phyloP scores from a whole-genome alignment of 2,888 invertebrate genomes.

The Volucella inanis region DNA sequence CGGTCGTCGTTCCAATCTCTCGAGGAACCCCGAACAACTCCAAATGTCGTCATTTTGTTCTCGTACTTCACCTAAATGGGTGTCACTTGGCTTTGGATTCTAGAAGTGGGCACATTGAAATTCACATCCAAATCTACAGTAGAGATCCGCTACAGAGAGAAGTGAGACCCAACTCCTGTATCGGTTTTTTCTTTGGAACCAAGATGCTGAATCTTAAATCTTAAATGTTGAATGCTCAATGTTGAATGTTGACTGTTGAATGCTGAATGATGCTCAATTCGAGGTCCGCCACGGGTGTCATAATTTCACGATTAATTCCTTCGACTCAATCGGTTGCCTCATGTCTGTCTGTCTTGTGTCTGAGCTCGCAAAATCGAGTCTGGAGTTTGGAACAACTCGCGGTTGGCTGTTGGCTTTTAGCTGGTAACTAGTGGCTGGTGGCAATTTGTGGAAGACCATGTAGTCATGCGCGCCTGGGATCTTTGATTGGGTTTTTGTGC shows the following conservation, averaged over 20 bases:
- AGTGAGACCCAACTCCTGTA: slow-evolving; percentile 32
- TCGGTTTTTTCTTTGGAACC: slow-evolving; percentile 57
- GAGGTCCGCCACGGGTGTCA: slow-evolving; percentile 74
- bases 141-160: background rate
- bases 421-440: slow-evolving; percentile 52
- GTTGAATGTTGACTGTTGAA: background rate
- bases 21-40: slow-evolving; percentile 31
- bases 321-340: slow-evolving; percentile 68
- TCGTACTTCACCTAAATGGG: slow-evolving; percentile 56
- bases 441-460: slow-evolving; percentile 55
- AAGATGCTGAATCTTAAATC: background rate
- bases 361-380: slow-evolving; percentile 17
- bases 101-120: background rate
- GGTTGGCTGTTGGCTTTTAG: slow-evolving; percentile 15
- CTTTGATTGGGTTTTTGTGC: slow-evolving; percentile 75
- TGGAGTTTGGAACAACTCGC: slow-evolving; percentile 4
- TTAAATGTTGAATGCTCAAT: too few species aligned
- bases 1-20: slow-evolving; percentile 44
- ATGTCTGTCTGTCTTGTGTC: slow-evolving; percentile 73
- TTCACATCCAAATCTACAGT: background rate
- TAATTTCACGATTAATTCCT: slow-evolving; percentile 74
- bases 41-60: slow-evolving; percentile 63
- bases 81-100: slow-evolving; percentile 68
- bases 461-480: slow-evolving; percentile 55
- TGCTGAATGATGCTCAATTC: slow-evolving; percentile 70